phyloP scores from a whole-genome alignment of 1,140 invertebrate species.

The Leptestheria dahalacensis region DNA sequence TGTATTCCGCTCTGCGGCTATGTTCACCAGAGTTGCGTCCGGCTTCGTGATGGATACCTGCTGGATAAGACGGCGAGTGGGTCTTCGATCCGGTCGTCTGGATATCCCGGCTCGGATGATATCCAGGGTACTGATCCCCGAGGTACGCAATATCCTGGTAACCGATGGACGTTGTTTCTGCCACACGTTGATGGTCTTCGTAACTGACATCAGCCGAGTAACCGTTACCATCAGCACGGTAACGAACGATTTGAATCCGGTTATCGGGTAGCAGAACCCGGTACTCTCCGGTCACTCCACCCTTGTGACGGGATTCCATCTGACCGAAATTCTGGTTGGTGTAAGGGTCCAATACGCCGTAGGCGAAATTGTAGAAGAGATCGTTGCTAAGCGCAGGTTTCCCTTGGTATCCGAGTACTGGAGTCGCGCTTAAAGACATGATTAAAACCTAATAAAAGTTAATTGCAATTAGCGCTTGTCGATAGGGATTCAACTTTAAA shows the following conservation, averaged over 20 bases:
- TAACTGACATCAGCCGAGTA: conserved; percentile 3
- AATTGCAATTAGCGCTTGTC: no score
- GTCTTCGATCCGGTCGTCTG: no score
- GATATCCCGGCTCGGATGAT: no score
- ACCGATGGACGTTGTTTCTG: not conserved
- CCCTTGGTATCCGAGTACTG: not conserved
- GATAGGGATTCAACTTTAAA: no score
- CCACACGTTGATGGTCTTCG: not conserved
- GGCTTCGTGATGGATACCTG: no score
- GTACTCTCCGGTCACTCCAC: conserved; percentile 2
- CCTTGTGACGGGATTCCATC: not conserved
- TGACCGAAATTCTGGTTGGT: conserved; percentile 4
- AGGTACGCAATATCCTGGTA: not conserved
- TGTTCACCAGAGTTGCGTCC: no score
- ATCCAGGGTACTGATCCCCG: not conserved
- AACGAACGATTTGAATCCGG: conserved; percentile 7
- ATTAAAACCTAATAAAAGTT: no score
- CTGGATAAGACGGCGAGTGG: no score
- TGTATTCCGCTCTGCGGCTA: no score
- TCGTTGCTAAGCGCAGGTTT: not conserved
- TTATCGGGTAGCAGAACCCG: not conserved
- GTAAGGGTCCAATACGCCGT: conserved; percentile 37
- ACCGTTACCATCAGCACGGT: conserved; percentile 4
- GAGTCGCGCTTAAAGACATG: not conserved
- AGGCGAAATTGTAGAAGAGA: conserved; percentile 48